Evolutionary conservation across 2,888 invertebrate species (phyloP), one percentile per base, ranked within the genome.

Genomic region (Neocrepidodera transversa): DNA sequence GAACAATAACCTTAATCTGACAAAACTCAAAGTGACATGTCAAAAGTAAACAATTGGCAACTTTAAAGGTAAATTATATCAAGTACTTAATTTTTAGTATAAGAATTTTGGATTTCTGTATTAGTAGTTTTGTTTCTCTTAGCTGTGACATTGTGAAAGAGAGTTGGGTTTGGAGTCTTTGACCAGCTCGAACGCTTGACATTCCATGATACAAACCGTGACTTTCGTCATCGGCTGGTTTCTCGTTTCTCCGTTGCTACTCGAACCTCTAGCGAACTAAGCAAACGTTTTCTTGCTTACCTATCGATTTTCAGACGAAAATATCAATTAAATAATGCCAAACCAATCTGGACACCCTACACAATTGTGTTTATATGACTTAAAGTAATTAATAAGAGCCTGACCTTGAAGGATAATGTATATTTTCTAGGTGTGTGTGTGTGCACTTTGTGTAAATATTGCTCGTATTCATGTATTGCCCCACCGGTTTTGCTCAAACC

Each of bases 151-250:
- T 16, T 45, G 50, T 54, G 51, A 58, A 43, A 40, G 40, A 56
- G 40, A 48, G 18, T 57, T 30, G 52, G 52, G 48, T 35, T 51
- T 48, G 53, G 56, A 52, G 55, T 55, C 54, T 61, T 52, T 55
- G 64, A 50, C 60, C 57, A 60, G 56, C 60, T 60, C 40, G 54
- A 43, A 43, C 53, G 63, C 60, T 63, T 61, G 63, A 59, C 65
- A 66, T 66, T 66, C 61, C 65, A 64, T 61, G 60, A 63, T 65
- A 58, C 58, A 60, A 61, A 63, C 65, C 63, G 65, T 65, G 63
- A 65, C 63, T 65, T 63, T 65, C 65, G 65, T 65, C 65, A 63
- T 63, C 60, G 45, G 61, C 28, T 60, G 48, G 57, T 57, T 57
- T 55, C 50, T 58, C 49, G 52, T 57, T 63, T 60, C 47, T 50